phyloP scores from a whole-genome alignment of 2,113 vertebrate genomes.

The Smithornis capensis region DNA sequence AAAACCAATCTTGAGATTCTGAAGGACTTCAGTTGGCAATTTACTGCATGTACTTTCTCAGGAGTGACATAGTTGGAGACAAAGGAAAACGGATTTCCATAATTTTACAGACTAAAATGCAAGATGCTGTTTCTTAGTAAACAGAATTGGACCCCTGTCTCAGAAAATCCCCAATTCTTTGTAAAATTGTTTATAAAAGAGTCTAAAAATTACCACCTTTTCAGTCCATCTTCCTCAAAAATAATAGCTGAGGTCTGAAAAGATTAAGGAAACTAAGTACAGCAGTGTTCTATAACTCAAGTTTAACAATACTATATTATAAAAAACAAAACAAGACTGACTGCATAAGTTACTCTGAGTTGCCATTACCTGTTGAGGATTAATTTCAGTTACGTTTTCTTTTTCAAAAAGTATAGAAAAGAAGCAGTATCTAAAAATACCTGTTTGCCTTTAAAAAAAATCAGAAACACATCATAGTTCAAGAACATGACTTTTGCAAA shows the following conservation, averaged over 20 bases:
- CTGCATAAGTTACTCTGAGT: constrained; percentile 14
- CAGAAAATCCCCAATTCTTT: constrained; percentile 41
- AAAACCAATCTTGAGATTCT: constrained; percentile 1
- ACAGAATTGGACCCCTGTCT: background rate
- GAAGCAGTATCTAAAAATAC: background rate
- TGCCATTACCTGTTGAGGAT: background rate
- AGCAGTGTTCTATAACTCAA: constrained; percentile 56
- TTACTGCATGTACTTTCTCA: background rate
- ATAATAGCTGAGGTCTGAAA: constrained; percentile 39
- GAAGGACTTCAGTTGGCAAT: background rate
- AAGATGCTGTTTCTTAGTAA: background rate
- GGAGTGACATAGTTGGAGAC: background rate
- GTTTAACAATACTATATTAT: constrained; percentile 28
- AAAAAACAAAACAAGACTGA: constrained; percentile 31
- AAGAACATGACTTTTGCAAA: background rate
- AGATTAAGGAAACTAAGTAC: constrained; percentile 28
- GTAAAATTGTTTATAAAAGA: background rate
- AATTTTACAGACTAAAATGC: background rate
- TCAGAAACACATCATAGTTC: background rate
- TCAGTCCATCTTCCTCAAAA: constrained; percentile 30
- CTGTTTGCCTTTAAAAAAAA: constrained; percentile 20
- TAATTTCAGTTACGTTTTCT: background rate
- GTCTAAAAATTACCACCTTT: background rate
- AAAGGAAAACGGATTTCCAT: background rate
- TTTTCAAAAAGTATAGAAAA: constrained; percentile 13